phyloP scores from a whole-genome alignment of 1,140 invertebrate genomes.

The Drosophila carrolli region DNA sequence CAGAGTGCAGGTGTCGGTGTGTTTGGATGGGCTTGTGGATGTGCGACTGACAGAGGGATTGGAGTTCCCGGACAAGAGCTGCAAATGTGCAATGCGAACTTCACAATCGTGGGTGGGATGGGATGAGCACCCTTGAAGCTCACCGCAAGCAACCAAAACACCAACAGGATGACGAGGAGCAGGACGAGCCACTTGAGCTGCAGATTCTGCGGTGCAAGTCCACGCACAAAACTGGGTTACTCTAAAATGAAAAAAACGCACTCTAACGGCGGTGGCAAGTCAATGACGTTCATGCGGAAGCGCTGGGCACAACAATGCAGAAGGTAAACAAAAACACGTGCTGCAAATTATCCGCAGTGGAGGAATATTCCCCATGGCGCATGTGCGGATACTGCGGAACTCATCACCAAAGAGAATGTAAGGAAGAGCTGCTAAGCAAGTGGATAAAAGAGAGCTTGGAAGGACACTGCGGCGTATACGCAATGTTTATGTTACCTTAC shows the following conservation, averaged over 20 bases:
- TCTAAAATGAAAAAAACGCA: neutral
- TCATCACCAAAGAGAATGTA: neutral
- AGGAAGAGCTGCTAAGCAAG: neutral
- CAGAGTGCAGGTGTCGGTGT: constrained; percentile 24
- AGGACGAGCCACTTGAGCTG: constrained; percentile 50
- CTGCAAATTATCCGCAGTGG: constrained; percentile 55
- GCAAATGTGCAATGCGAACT: constrained; percentile 77
- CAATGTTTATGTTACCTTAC: constrained; percentile 23
- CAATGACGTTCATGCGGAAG: constrained; percentile 45
- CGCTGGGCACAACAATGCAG: constrained; percentile 62
- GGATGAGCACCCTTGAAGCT: constrained; percentile 55
- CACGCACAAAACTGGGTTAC: constrained; percentile 76
- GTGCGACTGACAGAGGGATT: constrained; percentile 28
- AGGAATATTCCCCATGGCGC: constrained; percentile 26
- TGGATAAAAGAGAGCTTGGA: constrained; percentile 30
- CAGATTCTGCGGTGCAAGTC: constrained; percentile 32
- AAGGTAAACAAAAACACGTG: constrained; percentile 82
- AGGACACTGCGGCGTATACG: constrained; percentile 45
- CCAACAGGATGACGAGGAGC: constrained; percentile 53
- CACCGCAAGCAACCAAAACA: constrained; percentile 71
- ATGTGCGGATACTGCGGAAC: constrained; percentile 53
- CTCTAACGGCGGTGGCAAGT: constrained; percentile 11
- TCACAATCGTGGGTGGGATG: constrained; percentile 55
- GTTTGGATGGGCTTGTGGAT: neutral
- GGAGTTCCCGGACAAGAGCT: constrained; percentile 30